Percentiles rank a stretch among this genome's conserved stretches.
Conservation (phyloP, 2,113 vertebrate genomes). For the Spheniscus mendiculus region DNA sequence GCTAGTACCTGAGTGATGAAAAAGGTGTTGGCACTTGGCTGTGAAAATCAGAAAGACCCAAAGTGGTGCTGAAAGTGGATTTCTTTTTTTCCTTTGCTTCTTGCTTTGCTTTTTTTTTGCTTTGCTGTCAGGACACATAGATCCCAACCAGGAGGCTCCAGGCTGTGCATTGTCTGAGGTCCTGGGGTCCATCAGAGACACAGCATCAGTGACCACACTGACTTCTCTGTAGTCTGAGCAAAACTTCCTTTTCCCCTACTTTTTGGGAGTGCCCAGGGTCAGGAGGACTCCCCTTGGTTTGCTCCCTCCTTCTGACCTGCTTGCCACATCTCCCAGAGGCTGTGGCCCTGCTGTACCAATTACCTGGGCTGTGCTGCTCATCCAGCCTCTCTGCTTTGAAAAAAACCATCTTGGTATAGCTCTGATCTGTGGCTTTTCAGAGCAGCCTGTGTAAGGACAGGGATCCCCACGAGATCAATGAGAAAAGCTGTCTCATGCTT, state of each 20-base stretch:
- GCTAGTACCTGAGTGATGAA: background rate
- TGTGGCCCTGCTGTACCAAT: background rate
- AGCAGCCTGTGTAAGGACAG: background rate
- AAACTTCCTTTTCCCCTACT: background rate
- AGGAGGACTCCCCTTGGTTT: background rate
- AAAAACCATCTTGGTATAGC: rapidly evolving
- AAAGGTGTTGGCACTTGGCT: background rate
- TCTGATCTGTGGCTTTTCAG: background rate
- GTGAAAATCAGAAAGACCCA: background rate
- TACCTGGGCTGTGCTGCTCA: background rate
- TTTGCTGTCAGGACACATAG: background rate
- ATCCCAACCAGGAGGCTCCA: background rate
- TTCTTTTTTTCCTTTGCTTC: background rate
- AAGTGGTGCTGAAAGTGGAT: background rate
- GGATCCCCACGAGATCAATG: background rate
- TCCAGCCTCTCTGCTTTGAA: background rate
- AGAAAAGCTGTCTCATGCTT: background rate
- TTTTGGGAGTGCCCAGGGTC: background rate
- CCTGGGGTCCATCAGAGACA: background rate
- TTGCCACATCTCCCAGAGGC: background rate
- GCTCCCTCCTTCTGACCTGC: background rate
- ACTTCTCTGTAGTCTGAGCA: background rate
- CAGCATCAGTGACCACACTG: background rate
- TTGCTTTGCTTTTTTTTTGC: background rate
- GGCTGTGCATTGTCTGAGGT: background rate